A percentile compares a stretch with the other conserved stretches of the same genome.
Evolutionary conservation across 2,797 vertebrate species (phyloP).

Genomic region (Myripristis jacobus): DNA sequence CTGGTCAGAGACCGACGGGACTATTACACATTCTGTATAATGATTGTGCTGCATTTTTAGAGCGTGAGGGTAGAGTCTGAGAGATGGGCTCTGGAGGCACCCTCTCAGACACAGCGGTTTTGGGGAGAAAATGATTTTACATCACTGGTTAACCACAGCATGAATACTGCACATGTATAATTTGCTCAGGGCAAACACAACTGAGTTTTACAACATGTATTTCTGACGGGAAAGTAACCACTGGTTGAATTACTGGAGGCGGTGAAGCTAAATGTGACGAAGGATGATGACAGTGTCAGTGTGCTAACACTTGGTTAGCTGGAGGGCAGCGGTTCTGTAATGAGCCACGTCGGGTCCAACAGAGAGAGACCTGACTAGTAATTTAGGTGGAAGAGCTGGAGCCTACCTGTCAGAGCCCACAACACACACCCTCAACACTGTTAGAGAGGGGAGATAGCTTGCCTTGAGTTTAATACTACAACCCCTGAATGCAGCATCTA

Average conservation of each 20-base stretch:
- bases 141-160: constrained; percentile 79
- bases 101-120: constrained; percentile 69
- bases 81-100: constrained; percentile 55
- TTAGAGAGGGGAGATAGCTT: neutral
- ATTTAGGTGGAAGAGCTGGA: neutral
- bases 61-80: constrained; percentile 44
- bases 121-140: constrained; percentile 77
- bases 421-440: neutral
- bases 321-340: constrained; percentile 1
- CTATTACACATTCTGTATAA: constrained; percentile 15
- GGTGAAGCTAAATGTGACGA: constrained; percentile 28
- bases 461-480: constrained; percentile 18
- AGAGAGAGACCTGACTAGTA: neutral
- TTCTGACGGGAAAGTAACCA: constrained; percentile 48
- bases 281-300: constrained; percentile 41
- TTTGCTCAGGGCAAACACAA: constrained; percentile 70
- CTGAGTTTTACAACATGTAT: constrained; percentile 58
- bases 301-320: constrained; percentile 10
- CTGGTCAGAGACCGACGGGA: constrained; percentile 6
- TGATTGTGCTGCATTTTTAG: constrained; percentile 33
- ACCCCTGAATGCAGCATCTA: constrained; percentile 22
- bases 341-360: constrained; percentile 19
- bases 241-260: constrained; percentile 39
- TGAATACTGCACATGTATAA: constrained; percentile 72
- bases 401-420: too few species aligned